Evolutionary conservation across 2,888 invertebrate genomes (phyloP).

Genomic region (Leucophenga maculata): DNA sequence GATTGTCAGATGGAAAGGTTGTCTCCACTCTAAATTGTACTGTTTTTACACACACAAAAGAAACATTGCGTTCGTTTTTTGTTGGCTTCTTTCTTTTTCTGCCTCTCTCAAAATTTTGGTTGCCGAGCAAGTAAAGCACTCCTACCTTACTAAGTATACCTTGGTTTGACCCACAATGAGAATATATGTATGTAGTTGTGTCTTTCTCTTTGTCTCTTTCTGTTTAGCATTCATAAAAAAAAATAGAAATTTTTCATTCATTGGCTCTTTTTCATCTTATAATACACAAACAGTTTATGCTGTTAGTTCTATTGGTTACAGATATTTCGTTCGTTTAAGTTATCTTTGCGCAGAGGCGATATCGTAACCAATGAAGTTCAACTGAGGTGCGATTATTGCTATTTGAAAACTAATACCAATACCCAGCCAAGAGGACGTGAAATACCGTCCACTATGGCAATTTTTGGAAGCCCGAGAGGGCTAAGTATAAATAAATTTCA

Average conservation of each 20-base stretch:
- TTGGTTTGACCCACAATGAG: no score
- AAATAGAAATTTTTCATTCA: slow-evolving; percentile 27
- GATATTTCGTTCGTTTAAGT: slow-evolving; percentile 35
- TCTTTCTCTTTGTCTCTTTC: no score
- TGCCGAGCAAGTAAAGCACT: no score
- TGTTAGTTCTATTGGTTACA: slow-evolving; percentile 42
- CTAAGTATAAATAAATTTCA: slow-evolving; percentile 87
- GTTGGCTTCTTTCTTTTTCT: no score
- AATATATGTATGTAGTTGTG: no score
- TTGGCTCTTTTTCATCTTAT: slow-evolving; percentile 33
- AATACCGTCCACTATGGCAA: slow-evolving; percentile 89
- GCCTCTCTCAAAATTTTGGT: no score
- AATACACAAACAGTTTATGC: slow-evolving; percentile 10
- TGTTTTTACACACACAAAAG: no score
- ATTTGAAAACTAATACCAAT: slow-evolving; percentile 96
- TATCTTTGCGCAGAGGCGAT: slow-evolving; percentile 92
- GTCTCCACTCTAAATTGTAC: no score
- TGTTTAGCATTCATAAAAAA: no score
- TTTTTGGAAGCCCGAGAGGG: slow-evolving; percentile 83
- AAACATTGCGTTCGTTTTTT: no score
- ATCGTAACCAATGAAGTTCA: slow-evolving; percentile 93
- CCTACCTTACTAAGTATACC: no score
- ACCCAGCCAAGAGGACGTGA: slow-evolving; percentile 90
- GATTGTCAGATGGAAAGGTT: no score
- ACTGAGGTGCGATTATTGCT: slow-evolving; percentile 93